These are phyloP conservation scores for Chloroceryle aenea DNA, from an alignment of 2,113 vertebrate genomes.

Conservation along the genomic window DNA sequence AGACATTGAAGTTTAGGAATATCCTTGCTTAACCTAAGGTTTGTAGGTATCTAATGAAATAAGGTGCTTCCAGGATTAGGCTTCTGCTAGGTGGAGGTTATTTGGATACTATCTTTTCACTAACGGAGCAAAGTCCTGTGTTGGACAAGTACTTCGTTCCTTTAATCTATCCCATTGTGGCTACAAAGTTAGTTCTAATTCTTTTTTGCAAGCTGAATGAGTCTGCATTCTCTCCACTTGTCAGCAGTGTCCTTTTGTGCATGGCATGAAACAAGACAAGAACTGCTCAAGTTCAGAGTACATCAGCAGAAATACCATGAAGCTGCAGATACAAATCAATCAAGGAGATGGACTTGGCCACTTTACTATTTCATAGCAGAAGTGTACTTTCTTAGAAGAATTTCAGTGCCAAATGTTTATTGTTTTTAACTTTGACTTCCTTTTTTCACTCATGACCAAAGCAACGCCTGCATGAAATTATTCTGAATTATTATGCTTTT, in stretches of 20 bases:
- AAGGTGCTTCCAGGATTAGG: conserved; percentile 10
- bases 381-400: neutral
- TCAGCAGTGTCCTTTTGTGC: neutral
- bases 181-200: neutral
- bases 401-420: neutral
- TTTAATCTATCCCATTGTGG: neutral
- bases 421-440: neutral
- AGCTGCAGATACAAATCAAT: neutral
- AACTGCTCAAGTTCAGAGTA: neutral
- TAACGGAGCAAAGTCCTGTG: neutral
- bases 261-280: neutral
- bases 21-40: conserved; percentile 27
- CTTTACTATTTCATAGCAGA: neutral
- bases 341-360: neutral
- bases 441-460: neutral
- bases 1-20: neutral
- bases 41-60: conserved; percentile 35
- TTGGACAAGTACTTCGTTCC: neutral
- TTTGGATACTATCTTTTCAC: neutral
- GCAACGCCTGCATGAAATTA: neutral
- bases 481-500: neutral
- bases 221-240: neutral
- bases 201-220: neutral
- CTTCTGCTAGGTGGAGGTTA: neutral
- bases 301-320: neutral